Evolutionary conservation across 2,888 invertebrate genomes (phyloP).

Genomic region (Chrysolina americana): DNA sequence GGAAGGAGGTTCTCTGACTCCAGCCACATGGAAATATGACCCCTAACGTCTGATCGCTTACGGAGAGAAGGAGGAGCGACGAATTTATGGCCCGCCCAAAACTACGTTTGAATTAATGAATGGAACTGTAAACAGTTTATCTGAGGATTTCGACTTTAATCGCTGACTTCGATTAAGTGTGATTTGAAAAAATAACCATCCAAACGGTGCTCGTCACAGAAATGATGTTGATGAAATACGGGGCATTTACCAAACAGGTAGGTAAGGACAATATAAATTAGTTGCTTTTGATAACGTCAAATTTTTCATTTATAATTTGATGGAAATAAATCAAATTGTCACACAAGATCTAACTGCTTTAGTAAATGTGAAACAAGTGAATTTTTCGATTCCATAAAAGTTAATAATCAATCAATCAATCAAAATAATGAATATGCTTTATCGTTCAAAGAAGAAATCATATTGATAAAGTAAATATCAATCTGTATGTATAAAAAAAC

Average conservation of each 20-base stretch:
- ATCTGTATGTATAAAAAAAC: no score
- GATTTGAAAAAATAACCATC: constrained; percentile 20
- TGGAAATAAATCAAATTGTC: background rate
- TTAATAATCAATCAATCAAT: no score
- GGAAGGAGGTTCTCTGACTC: constrained; percentile 43
- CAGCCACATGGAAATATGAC: constrained; percentile 39
- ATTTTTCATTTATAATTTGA: no score
- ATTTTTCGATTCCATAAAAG: no score
- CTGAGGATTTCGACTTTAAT: constrained; percentile 52
- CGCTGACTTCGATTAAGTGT: constrained; percentile 43
- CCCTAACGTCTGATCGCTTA: constrained; percentile 40
- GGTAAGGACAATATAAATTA: background rate
- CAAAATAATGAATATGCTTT: no score
- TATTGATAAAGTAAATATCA: no score
- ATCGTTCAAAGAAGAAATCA: no score
- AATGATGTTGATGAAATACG: constrained; percentile 17
- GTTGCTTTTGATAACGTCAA: background rate
- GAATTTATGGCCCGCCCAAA: constrained; percentile 52
- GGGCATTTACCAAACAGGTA: background rate
- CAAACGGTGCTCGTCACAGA: constrained; percentile 1
- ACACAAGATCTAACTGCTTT: background rate
- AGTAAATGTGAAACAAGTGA: background rate
- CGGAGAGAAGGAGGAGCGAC: constrained; percentile 48
- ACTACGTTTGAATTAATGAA: constrained; percentile 64
- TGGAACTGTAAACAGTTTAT: constrained; percentile 62